Evolutionary conservation across 2,797 vertebrate species (phyloP).

Genomic region (Clarias platycephalus): DNA sequence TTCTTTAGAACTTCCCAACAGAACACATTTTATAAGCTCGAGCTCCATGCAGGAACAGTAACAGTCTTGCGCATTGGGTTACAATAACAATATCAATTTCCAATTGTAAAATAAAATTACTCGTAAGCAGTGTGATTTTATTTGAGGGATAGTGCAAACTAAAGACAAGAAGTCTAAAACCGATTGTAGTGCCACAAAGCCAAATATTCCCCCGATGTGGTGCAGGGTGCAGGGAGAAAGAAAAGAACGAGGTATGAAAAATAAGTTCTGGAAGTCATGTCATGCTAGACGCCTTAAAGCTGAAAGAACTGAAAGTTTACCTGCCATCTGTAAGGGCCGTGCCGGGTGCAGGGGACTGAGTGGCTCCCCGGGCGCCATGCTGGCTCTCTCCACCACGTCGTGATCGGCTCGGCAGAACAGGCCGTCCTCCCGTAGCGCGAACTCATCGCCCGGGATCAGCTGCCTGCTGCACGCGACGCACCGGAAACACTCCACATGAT

Average conservation of each 20-base stretch:
- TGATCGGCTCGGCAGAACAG: conserved; percentile 95
- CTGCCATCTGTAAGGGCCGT: conserved; percentile 95
- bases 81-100: neutral
- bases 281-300: neutral
- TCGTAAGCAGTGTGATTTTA: neutral
- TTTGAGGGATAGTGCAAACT: neutral
- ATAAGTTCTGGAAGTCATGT: neutral
- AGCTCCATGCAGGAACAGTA: neutral
- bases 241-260: neutral
- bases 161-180: neutral
- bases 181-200: neutral
- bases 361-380: conserved; percentile 84
- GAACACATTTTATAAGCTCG: neutral
- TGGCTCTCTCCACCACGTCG: conserved; percentile 92
- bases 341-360: conserved; percentile 91
- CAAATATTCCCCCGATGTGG: neutral
- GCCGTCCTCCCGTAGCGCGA: conserved; percentile 90
- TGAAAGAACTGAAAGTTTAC: conserved; percentile 70
- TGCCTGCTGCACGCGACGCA: conserved; percentile 97
- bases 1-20: neutral
- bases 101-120: neutral
- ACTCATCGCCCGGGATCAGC: conserved; percentile 96
- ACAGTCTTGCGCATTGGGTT: neutral
- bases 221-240: neutral
- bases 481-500: conserved; percentile 98